Percentiles rank a stretch among this genome's conserved stretches.
phyloP scores from a whole-genome alignment of 2,113 vertebrate genomes.

The Festucalex cinctus region DNA sequence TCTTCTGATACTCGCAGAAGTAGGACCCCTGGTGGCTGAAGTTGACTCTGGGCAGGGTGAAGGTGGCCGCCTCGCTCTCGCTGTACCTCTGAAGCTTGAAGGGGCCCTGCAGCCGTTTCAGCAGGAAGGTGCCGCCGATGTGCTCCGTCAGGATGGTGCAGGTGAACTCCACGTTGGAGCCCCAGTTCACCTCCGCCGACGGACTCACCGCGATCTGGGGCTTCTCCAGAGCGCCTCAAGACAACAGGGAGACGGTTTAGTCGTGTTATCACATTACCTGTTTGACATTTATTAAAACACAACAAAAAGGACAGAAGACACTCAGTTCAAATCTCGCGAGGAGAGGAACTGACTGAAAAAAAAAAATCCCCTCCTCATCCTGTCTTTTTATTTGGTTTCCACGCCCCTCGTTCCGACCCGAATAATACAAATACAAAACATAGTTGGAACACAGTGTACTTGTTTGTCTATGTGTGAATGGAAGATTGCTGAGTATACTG shows the following conservation, averaged over 20 bases:
- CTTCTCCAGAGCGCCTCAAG: slow-evolving; percentile 50
- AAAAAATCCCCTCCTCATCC: too few relatives aligned
- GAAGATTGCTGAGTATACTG: too few relatives aligned
- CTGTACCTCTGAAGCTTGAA: slow-evolving; percentile 44
- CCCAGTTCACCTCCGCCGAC: slow-evolving; percentile 45
- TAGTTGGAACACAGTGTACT: too few relatives aligned
- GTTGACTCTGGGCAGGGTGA: slow-evolving; percentile 48
- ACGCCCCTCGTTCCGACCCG: too few relatives aligned
- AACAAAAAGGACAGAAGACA: too few relatives aligned
- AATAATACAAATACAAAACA: too few relatives aligned
- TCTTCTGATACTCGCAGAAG: slow-evolving; percentile 68
- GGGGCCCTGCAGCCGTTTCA: slow-evolving; percentile 35
- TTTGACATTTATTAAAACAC: too few relatives aligned
- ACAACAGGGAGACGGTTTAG: slow-evolving; percentile 9
- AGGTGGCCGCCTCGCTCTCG: slow-evolving; percentile 35
- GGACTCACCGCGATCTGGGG: slow-evolving; percentile 52
- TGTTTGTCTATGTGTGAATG: too few relatives aligned
- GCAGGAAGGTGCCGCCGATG: slow-evolving; percentile 46
- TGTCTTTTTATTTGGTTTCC: too few relatives aligned
- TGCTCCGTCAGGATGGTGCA: slow-evolving; percentile 49
- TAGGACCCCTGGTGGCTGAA: slow-evolving; percentile 57
- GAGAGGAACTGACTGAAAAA: too few relatives aligned
- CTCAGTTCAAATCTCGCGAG: too few relatives aligned
- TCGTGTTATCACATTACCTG: too few relatives aligned
- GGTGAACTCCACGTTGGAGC: slow-evolving; percentile 59